phyloP scores from a whole-genome alignment of 1,140 invertebrate species.

The Neodiprion fabricii region DNA sequence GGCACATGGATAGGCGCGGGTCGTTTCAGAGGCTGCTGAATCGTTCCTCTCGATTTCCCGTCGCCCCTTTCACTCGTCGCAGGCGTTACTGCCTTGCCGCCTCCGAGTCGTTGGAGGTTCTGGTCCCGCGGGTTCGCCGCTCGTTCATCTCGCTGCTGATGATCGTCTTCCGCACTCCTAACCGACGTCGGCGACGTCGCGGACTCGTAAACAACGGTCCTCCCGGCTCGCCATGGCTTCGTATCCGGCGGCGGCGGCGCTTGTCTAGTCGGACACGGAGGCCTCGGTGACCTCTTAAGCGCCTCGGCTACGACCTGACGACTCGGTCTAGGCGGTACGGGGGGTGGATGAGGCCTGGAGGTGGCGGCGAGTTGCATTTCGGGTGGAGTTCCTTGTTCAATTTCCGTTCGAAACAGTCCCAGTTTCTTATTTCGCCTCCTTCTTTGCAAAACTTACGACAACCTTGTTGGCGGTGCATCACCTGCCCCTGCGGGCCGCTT shows the following conservation, averaged over 20 bases:
- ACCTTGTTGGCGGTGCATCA: no score
- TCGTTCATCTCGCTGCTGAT: constrained; percentile 13
- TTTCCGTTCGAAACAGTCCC: neutral
- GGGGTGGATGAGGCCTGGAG: constrained; percentile 66
- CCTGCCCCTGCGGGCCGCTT: no score
- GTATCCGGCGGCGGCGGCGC: constrained; percentile 57
- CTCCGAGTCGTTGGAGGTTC: neutral
- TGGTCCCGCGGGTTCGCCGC: neutral
- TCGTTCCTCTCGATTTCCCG: neutral
- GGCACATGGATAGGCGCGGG: neutral
- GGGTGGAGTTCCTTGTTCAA: no score
- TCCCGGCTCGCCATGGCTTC: constrained; percentile 53
- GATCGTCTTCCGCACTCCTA: constrained; percentile 7
- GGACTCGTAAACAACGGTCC: constrained; percentile 43
- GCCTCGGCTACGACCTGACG: constrained; percentile 73
- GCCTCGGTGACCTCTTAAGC: constrained; percentile 67
- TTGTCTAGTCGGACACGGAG: constrained; percentile 61
- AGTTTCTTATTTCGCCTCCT: no score
- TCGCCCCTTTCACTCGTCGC: neutral
- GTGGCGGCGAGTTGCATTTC: constrained; percentile 55
- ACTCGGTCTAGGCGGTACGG: constrained; percentile 75
- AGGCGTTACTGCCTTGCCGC: constrained; percentile 14
- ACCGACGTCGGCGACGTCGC: constrained; percentile 6
- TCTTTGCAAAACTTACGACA: no score
- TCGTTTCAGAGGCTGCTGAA: neutral